Conservation (phyloP, 1,140 invertebrate species). For the Aphelenchoides fujianensis region DNA sequence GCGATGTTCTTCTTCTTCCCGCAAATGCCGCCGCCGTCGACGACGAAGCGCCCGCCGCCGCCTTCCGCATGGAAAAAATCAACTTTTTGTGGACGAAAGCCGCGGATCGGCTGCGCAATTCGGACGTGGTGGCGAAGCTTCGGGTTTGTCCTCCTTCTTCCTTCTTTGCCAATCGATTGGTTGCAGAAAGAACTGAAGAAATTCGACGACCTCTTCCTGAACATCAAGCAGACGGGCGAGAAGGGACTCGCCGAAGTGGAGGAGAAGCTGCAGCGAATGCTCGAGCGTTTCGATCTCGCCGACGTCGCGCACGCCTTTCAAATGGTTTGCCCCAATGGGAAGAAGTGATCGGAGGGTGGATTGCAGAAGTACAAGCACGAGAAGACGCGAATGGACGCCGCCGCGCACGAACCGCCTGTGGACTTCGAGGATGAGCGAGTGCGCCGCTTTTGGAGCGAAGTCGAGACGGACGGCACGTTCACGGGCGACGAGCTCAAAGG, state of each 20-base stretch:
- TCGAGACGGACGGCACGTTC: conserved; percentile 27
- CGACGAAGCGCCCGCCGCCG: conserved; percentile 12
- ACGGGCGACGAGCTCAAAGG: conserved; percentile 24
- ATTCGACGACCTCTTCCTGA: not conserved
- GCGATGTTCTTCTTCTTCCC: not conserved
- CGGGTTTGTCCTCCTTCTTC: not conserved
- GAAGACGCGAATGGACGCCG: not conserved
- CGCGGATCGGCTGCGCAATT: not conserved
- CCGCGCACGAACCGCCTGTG: not conserved
- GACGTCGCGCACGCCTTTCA: conserved; percentile 31
- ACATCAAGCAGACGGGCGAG: conserved; percentile 9
- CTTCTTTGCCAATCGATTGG: not conserved
- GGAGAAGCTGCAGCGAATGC: conserved; percentile 23
- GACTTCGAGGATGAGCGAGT: conserved; percentile 23
- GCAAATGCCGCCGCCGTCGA: conserved; percentile 27
- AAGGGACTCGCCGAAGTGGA: conserved; percentile 26
- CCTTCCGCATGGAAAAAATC: conserved; percentile 34
- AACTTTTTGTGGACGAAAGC: conserved; percentile 38
- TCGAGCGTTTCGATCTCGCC: conserved; percentile 29
- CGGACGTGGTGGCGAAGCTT: not conserved
- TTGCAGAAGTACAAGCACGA: conserved; percentile 37
- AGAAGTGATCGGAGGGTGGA: not conserved
- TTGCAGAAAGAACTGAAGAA: not conserved
- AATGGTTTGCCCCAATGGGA: conserved; percentile 17
- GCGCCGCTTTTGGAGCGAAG: conserved; percentile 21